These are phyloP conservation scores for Marmota monax DNA, from an alignment of 2,113 vertebrate species.

Conservation along the genomic window DNA sequence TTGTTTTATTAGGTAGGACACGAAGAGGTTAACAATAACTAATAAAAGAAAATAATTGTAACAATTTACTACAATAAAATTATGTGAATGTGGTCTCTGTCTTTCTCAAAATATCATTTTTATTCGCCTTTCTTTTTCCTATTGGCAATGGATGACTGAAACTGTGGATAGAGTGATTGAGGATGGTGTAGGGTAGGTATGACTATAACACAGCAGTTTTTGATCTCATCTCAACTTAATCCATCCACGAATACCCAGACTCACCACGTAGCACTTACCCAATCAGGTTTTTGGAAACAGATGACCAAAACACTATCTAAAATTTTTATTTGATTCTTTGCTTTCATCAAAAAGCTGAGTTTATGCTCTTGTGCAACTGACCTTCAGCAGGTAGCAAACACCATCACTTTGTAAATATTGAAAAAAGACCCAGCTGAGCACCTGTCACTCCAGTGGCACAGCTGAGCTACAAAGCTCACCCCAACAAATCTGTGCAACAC, in stretches of 20 bases:
- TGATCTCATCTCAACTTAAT: background rate
- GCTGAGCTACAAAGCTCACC: background rate
- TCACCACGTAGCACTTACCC: background rate
- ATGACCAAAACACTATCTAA: background rate
- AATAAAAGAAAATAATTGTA: background rate
- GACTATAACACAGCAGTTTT: background rate
- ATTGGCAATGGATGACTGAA: background rate
- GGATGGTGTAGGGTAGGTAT: fast-evolving
- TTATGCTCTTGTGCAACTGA: background rate
- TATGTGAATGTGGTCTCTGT: background rate
- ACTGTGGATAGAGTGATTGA: fast-evolving
- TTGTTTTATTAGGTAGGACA: background rate
- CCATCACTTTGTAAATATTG: background rate
- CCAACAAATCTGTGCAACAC: background rate
- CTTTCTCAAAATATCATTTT: background rate
- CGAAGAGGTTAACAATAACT: background rate
- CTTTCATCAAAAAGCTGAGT: background rate
- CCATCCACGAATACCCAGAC: background rate
- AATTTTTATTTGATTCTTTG: background rate
- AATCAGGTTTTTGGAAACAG: background rate
- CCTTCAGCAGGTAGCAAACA: background rate
- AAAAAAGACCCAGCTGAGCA: background rate
- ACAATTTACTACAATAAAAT: background rate
- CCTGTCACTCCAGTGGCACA: background rate
- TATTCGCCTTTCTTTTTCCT: background rate